Evolutionary conservation across 1,140 invertebrate genomes (phyloP).

Genomic region (Drosophila subpulchrella): DNA sequence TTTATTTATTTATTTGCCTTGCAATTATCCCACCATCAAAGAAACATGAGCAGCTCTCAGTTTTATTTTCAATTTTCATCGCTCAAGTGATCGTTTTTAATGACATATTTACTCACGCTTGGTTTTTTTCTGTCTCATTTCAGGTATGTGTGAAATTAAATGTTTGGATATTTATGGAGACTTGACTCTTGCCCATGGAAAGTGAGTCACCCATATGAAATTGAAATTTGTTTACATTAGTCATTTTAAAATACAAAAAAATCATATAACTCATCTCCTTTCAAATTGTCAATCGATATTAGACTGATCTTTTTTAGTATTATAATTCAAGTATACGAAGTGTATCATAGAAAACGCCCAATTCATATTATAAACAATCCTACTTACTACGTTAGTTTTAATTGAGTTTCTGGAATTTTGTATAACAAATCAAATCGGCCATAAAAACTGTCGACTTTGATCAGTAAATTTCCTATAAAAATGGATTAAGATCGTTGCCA

Average conservation of each 20-base stretch:
- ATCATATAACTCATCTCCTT: too few species aligned
- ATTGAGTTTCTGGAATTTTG: too few species aligned
- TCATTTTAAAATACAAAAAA: too few species aligned
- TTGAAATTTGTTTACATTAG: neutral
- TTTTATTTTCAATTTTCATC: slow-evolving; percentile 28
- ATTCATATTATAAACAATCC: too few species aligned
- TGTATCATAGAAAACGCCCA: too few species aligned
- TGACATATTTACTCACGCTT: slow-evolving; percentile 55
- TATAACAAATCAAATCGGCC: neutral
- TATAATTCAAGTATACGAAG: neutral
- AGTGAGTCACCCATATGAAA: slow-evolving; percentile 25
- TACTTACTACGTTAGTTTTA: neutral
- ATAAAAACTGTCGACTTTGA: neutral
- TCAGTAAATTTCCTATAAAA: slow-evolving; percentile 5
- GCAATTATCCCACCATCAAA: slow-evolving; percentile 56
- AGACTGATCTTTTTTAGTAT: too few species aligned
- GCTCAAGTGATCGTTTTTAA: slow-evolving; percentile 53
- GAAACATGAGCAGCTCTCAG: slow-evolving; percentile 47
- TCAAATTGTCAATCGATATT: too few species aligned
- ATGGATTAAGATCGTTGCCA: neutral
- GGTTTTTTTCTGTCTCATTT: slow-evolving; percentile 39
- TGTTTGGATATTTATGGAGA: slow-evolving; percentile 20
- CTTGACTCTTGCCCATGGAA: neutral
- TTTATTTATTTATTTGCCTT: slow-evolving; percentile 60
- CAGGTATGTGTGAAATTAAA: slow-evolving; percentile 61